Evolutionary conservation across 1,140 invertebrate genomes (phyloP).

Genomic region (Paralvinella palmiformis): DNA sequence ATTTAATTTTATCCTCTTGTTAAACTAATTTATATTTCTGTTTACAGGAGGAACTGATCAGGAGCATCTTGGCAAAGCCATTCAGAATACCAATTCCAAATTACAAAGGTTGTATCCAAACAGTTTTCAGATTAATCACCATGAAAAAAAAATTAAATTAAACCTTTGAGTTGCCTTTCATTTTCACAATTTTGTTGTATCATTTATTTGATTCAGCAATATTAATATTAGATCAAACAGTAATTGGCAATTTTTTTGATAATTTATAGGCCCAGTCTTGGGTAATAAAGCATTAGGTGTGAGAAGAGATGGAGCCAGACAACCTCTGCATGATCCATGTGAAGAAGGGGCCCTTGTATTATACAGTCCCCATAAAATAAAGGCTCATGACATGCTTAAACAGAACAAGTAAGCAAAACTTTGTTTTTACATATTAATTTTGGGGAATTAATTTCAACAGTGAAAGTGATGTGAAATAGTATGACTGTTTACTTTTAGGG

Average conservation of each 20-base stretch:
- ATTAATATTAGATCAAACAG: background rate
- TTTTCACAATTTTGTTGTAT: slow-evolving; percentile 5
- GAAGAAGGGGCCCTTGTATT: slow-evolving; percentile 89
- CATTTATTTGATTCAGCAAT: background rate
- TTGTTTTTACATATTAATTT: background rate
- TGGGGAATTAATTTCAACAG: background rate
- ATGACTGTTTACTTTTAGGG: slow-evolving; percentile 38
- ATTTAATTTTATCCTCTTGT: background rate
- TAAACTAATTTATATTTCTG: slow-evolving; percentile 17
- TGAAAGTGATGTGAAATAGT: background rate
- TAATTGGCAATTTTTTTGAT: background rate
- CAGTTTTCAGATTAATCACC: too few relatives aligned
- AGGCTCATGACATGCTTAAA: slow-evolving; percentile 79
- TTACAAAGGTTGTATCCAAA: slow-evolving; percentile 70
- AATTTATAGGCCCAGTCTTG: slow-evolving; percentile 52
- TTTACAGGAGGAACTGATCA: slow-evolving; percentile 70
- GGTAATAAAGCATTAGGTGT: slow-evolving; percentile 65
- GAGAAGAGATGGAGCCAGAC: slow-evolving; percentile 60
- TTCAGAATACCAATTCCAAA: slow-evolving; percentile 93
- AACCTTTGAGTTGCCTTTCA: too few relatives aligned
- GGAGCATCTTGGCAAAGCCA: slow-evolving; percentile 75
- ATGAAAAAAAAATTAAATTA: too few relatives aligned
- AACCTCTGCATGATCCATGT: slow-evolving; percentile 85
- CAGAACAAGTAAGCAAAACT: slow-evolving; percentile 55
- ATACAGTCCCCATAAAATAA: slow-evolving; percentile 74